Conservation (phyloP, 2,113 vertebrate species). For the Cyphomyrus discorhynchus region DNA sequence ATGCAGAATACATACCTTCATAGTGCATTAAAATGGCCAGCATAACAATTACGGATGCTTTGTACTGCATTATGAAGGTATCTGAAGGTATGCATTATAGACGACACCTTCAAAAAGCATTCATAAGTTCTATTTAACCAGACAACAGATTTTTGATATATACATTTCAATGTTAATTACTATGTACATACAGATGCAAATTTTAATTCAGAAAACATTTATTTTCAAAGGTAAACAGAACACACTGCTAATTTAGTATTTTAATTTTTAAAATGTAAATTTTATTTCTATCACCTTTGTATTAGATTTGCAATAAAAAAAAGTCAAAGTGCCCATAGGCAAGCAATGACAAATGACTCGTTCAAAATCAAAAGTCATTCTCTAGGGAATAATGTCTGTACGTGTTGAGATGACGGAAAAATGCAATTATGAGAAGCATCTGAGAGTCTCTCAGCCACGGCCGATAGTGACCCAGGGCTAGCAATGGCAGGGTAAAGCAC, state of each 20-base stretch:
- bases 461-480: neutral
- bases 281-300: neutral
- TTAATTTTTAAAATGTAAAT: neutral
- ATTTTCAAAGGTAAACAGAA: neutral
- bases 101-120: neutral
- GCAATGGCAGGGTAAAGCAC: neutral
- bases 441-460: neutral
- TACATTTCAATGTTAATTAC: neutral
- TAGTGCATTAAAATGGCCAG: neutral
- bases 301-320: neutral
- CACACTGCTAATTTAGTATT: neutral
- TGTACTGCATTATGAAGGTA: neutral
- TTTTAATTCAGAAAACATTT: neutral
- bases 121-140: neutral
- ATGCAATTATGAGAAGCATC: neutral
- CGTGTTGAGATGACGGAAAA: neutral
- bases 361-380: neutral
- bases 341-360: neutral
- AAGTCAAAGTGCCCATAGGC: neutral
- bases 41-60: neutral
- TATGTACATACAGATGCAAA: neutral
- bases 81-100: neutral
- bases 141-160: neutral
- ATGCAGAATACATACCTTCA: neutral
- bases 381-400: neutral